Conservation (phyloP, 2,113 vertebrate species). For the Meriones unguiculatus region DNA sequence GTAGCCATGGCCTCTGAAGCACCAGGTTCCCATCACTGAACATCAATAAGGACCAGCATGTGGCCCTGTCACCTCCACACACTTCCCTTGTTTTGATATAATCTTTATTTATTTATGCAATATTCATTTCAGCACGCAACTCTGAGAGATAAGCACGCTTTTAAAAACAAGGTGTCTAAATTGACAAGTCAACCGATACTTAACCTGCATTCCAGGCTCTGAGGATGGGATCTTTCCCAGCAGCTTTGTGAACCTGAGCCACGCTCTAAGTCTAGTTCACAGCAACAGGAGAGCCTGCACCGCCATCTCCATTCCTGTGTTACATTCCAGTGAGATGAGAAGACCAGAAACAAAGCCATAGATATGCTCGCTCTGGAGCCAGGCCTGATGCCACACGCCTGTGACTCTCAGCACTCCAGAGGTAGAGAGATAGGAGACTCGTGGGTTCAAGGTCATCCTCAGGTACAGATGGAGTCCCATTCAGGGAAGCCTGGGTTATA, state of each 20-base stretch:
- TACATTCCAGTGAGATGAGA: neutral
- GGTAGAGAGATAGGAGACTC: no score
- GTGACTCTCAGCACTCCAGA: neutral
- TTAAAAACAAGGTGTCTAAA: neutral
- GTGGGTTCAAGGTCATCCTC: neutral
- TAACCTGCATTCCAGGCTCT: neutral
- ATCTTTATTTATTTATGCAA: neutral
- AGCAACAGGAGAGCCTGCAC: neutral
- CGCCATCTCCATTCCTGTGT: neutral
- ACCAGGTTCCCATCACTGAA: accelerated
- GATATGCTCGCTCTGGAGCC: neutral
- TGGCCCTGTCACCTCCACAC: neutral
- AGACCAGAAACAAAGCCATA: neutral
- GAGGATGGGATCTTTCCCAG: neutral
- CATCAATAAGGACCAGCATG: neutral
- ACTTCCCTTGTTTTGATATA: neutral
- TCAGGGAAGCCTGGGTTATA: neutral
- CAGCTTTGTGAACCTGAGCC: neutral
- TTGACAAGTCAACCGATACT: neutral
- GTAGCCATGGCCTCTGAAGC: accelerated
- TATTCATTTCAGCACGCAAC: neutral
- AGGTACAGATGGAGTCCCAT: neutral
- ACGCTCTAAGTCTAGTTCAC: neutral
- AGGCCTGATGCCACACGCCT: neutral
- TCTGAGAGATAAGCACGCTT: neutral